phyloP scores from a whole-genome alignment of 1,140 invertebrate genomes.

The Samia ricini region DNA sequence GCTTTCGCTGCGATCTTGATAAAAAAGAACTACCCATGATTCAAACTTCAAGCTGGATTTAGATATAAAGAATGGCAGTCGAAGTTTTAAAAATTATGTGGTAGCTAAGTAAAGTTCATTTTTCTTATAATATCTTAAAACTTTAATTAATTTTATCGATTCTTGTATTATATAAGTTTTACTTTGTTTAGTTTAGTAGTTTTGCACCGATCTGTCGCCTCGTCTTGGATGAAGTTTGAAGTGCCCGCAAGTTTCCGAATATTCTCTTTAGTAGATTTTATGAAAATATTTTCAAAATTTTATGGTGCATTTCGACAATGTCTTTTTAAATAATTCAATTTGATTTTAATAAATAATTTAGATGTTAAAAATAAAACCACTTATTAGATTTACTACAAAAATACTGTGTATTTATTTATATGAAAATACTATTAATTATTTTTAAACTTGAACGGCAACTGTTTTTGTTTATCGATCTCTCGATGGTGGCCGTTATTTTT shows the following conservation, averaged over 20 bases:
- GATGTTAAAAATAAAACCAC: too few species aligned
- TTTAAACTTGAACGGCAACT: too few species aligned
- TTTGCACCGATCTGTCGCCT: conserved; percentile 1
- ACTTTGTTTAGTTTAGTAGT: conserved; percentile 7
- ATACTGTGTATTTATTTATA: too few species aligned
- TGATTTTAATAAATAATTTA: too few species aligned
- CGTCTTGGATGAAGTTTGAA: conserved; percentile 3
- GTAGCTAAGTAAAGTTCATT: conserved; percentile 21
- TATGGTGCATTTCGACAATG: neutral
- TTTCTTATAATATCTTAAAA: conserved; percentile 23
- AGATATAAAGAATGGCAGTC: conserved; percentile 53
- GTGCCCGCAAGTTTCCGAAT: conserved; percentile 9
- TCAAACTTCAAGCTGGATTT: conserved; percentile 66
- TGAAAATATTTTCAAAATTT: neutral
- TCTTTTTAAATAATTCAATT: too few species aligned
- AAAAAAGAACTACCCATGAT: conserved; percentile 73
- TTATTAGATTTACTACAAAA: too few species aligned
- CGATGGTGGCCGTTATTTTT: too few species aligned
- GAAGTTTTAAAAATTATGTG: conserved; percentile 46
- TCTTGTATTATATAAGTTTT: neutral
- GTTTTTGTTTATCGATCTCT: too few species aligned
- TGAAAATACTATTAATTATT: too few species aligned
- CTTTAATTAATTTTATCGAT: conserved; percentile 15
- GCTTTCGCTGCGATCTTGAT: conserved; percentile 70
- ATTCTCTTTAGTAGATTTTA: neutral